A percentile compares a stretch with the other conserved stretches of the same genome.
phyloP scores from a whole-genome alignment of 2,797 vertebrate species.

The Nothura maculosa region DNA sequence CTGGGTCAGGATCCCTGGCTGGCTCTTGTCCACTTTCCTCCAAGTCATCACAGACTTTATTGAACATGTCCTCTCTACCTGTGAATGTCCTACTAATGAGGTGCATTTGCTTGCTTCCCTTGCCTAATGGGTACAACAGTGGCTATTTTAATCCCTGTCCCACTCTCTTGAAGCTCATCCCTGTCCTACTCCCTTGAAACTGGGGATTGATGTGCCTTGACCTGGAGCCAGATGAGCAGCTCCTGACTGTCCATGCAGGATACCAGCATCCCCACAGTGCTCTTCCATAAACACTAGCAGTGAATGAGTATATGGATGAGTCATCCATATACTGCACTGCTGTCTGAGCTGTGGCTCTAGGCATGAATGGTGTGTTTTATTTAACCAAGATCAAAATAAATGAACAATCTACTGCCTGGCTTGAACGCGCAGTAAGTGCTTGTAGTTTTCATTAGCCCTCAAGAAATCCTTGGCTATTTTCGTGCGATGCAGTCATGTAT shows the following conservation, averaged over 20 bases:
- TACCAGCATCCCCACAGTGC: background rate
- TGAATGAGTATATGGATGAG: background rate
- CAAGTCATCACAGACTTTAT: too few relatives aligned
- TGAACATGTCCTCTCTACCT: too few relatives aligned
- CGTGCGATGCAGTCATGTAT: constrained; percentile 8
- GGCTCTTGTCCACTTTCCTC: too few relatives aligned
- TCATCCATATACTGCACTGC: background rate
- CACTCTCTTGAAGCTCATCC: background rate
- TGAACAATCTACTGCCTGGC: background rate
- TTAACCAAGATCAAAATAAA: constrained; percentile 49
- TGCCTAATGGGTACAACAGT: too few relatives aligned
- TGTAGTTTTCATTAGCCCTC: constrained; percentile 45
- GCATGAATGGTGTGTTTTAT: constrained; percentile 46
- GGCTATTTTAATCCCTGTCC: background rate
- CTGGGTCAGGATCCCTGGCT: too few relatives aligned
- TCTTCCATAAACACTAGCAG: background rate
- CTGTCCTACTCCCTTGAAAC: too few relatives aligned
- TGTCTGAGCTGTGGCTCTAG: background rate
- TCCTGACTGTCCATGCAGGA: background rate
- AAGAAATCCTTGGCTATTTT: constrained; percentile 52
- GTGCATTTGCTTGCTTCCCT: too few relatives aligned
- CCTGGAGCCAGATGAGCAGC: background rate
- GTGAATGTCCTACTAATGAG: too few relatives aligned
- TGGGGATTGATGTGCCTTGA: background rate
- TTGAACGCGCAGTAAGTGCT: background rate